Percentiles rank a stretch among this genome's conserved stretches.
phyloP scores from a whole-genome alignment of 2,888 invertebrate species.

The Pherbina coryleti region DNA sequence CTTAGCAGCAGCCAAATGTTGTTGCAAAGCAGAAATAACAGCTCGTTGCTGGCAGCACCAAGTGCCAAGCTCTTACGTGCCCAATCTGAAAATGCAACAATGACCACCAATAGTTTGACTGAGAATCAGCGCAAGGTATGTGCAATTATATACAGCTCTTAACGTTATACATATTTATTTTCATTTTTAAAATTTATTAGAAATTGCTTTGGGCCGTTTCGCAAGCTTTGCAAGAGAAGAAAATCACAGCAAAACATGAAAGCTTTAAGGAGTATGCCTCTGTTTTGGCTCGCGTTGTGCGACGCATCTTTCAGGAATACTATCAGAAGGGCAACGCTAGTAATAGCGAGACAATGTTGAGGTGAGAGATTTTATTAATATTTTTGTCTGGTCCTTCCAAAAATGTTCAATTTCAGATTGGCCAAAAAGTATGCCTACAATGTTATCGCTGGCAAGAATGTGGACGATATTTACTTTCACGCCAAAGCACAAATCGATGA shows the following conservation, averaged over 20 bases:
- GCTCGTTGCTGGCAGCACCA: constrained; percentile 46
- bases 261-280: constrained; percentile 81
- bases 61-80: constrained; percentile 54
- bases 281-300: constrained; percentile 77
- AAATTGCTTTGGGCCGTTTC: constrained; percentile 87
- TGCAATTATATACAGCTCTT: not conserved
- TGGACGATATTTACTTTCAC: constrained; percentile 74
- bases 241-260: constrained; percentile 76
- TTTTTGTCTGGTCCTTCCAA: not conserved
- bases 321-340: constrained; percentile 76
- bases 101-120: constrained; percentile 57
- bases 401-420: constrained; percentile 69
- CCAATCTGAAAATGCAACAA: constrained; percentile 58
- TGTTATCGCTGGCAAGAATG: constrained; percentile 76
- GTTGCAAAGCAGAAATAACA: not conserved
- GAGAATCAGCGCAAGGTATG: constrained; percentile 66
- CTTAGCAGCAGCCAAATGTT: constrained; percentile 48
- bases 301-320: constrained; percentile 75
- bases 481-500: constrained; percentile 62
- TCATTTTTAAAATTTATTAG: constrained; percentile 70
- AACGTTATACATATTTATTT: not conserved
- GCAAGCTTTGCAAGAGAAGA: constrained; percentile 79
- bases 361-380: constrained; percentile 63
- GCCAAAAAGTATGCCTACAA: constrained; percentile 76
- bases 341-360: constrained; percentile 83